These are phyloP conservation scores for Podarcis cretensis DNA, from an alignment of 2,113 vertebrate genomes.

Conservation along the genomic window DNA sequence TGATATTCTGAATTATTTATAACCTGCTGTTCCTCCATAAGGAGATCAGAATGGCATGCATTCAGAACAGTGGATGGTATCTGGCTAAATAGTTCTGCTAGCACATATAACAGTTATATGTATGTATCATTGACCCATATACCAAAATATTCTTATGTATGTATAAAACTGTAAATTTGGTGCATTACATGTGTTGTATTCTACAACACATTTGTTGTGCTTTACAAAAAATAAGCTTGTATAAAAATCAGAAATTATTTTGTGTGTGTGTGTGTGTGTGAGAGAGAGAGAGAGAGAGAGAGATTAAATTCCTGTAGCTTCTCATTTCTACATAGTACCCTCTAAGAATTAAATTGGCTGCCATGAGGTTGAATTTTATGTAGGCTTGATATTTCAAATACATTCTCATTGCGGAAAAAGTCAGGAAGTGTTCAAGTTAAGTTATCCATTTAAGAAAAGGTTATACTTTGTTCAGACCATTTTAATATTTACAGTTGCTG, in stretches of 20 bases:
- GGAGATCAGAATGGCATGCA: no score
- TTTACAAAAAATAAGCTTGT: background rate
- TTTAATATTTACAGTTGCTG: slow-evolving; percentile 69
- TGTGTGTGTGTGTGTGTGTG: no score
- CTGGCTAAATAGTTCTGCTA: no score
- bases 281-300: no score
- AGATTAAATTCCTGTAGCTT: background rate
- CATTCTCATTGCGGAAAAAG: slow-evolving; percentile 58
- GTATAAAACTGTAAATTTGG: background rate
- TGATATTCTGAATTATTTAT: no score
- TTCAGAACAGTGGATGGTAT: no score
- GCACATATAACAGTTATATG: no score
- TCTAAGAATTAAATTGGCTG: slow-evolving; percentile 44
- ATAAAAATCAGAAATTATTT: background rate
- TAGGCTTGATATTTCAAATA: slow-evolving; percentile 62
- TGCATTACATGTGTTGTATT: background rate
- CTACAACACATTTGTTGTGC: background rate
- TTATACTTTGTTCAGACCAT: slow-evolving; percentile 62
- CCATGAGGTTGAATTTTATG: slow-evolving; percentile 52
- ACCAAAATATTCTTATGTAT: background rate
- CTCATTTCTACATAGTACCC: slow-evolving; percentile 1
- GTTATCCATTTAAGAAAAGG: slow-evolving; percentile 55
- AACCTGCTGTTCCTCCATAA: no score
- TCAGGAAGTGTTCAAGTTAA: slow-evolving; percentile 60
- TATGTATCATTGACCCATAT: background rate